phyloP scores from a whole-genome alignment of 1,140 invertebrate genomes.

The Bathynomus jamesi region DNA sequence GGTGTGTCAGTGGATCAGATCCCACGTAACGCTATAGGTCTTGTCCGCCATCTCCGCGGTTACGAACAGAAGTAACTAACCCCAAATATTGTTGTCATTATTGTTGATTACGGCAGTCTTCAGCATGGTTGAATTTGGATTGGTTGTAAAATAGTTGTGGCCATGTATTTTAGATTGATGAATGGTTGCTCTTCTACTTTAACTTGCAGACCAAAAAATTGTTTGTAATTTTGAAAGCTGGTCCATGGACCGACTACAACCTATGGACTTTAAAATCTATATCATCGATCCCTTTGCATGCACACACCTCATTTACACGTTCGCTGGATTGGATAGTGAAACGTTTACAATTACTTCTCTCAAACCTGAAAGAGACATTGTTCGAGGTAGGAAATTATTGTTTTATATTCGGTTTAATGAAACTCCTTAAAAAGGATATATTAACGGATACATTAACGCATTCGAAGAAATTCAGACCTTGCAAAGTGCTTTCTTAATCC shows the following conservation, averaged over 20 bases:
- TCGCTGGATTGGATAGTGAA: constrained; percentile 60
- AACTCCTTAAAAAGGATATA: too few relatives aligned
- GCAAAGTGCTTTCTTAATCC: neutral
- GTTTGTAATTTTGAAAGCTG: constrained; percentile 62
- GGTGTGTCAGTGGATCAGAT: too few relatives aligned
- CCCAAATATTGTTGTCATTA: neutral
- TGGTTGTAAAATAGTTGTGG: too few relatives aligned
- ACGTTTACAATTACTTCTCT: constrained; percentile 52
- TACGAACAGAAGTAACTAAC: neutral
- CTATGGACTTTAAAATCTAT: constrained; percentile 53
- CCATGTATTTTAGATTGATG: too few relatives aligned
- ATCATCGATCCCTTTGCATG: constrained; percentile 62
- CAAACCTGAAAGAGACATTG: constrained; percentile 50
- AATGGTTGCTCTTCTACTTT: too few relatives aligned
- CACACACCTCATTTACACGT: constrained; percentile 72
- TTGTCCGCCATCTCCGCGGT: too few relatives aligned
- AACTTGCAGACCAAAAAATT: constrained; percentile 43
- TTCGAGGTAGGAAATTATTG: constrained; percentile 45
- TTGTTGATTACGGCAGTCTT: too few relatives aligned
- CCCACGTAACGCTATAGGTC: too few relatives aligned
- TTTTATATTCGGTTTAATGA: neutral
- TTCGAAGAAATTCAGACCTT: too few relatives aligned
- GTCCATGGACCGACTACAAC: constrained; percentile 57
- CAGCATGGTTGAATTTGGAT: too few relatives aligned
- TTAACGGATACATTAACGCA: too few relatives aligned